phyloP scores from a whole-genome alignment of 2,888 invertebrate genomes.

The Scaeva pyrastri region DNA sequence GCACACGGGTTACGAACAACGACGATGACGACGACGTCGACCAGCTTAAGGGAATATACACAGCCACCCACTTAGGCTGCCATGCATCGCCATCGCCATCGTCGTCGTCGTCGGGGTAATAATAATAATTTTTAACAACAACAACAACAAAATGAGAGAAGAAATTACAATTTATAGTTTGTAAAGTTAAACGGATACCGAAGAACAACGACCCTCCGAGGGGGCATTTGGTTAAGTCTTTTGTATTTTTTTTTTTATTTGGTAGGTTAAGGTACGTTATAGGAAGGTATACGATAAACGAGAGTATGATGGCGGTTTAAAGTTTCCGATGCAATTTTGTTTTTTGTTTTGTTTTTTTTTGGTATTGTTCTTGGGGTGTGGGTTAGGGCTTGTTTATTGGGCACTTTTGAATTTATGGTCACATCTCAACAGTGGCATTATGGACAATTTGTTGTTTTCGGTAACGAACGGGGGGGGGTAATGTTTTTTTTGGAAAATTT shows the following conservation, averaged over 20 bases:
- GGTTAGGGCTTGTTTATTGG: constrained; percentile 65
- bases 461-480: constrained; percentile 7
- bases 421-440: constrained; percentile 69
- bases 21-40: constrained; percentile 41
- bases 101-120: constrained; percentile 59
- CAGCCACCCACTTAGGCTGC: constrained; percentile 74
- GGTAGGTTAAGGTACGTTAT: background rate
- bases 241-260: background rate
- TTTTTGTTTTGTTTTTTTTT: no score
- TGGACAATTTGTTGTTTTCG: constrained; percentile 64
- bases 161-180: constrained; percentile 70
- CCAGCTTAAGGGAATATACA: constrained; percentile 40
- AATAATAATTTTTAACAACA: constrained; percentile 62
- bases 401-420: constrained; percentile 57
- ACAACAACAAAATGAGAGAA: constrained; percentile 42
- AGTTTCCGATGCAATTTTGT: constrained; percentile 43
- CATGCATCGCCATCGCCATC: no score
- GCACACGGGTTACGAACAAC: constrained; percentile 57
- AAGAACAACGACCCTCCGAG: constrained; percentile 38
- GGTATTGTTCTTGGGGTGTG: constrained; percentile 19
- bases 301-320: background rate
- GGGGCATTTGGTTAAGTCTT: constrained; percentile 36
- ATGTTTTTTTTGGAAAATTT: background rate
- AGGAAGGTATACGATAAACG: no score
- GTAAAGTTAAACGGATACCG: constrained; percentile 59